phyloP scores from a whole-genome alignment of 1,140 invertebrate species.

The Homalodisca vitripennis region DNA sequence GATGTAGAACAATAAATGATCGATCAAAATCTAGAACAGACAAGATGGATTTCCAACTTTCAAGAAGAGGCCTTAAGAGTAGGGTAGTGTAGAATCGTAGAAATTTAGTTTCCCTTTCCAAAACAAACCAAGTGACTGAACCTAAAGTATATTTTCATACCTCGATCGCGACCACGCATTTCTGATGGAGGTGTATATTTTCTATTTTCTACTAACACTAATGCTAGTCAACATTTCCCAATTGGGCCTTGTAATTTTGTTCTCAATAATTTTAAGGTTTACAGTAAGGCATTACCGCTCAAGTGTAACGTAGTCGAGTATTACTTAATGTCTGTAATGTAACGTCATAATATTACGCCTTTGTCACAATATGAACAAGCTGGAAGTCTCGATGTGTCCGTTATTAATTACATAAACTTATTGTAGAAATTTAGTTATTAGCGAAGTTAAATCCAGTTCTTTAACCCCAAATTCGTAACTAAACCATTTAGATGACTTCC shows the following conservation, averaged over 20 bases:
- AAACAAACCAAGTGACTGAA: neutral
- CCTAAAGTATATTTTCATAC: slow-evolving; percentile 28
- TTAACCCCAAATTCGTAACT: no score
- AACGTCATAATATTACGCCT: neutral
- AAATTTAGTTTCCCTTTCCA: slow-evolving; percentile 4
- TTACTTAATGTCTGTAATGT: slow-evolving; percentile 11
- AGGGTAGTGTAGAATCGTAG: slow-evolving; percentile 22
- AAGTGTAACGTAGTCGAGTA: slow-evolving; percentile 20
- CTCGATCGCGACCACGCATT: slow-evolving; percentile 19
- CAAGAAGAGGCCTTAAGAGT: slow-evolving; percentile 27
- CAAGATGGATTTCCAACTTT: no score
- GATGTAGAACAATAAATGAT: no score
- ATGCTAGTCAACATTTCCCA: slow-evolving; percentile 22
- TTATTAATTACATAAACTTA: no score
- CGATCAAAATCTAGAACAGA: no score
- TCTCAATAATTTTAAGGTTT: neutral
- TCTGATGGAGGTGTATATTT: slow-evolving; percentile 24
- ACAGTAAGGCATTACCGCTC: slow-evolving; percentile 1
- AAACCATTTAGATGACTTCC: no score
- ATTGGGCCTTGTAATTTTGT: slow-evolving; percentile 2
- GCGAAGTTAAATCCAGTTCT: no score
- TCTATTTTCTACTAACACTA: slow-evolving; percentile 31
- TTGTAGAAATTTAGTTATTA: no score
- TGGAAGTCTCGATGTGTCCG: no score
- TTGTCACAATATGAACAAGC: slow-evolving; percentile 17